A percentile compares a stretch with the other conserved stretches of the same genome.
phyloP scores from a whole-genome alignment of 2,113 vertebrate genomes.

The Prinia subflava region DNA sequence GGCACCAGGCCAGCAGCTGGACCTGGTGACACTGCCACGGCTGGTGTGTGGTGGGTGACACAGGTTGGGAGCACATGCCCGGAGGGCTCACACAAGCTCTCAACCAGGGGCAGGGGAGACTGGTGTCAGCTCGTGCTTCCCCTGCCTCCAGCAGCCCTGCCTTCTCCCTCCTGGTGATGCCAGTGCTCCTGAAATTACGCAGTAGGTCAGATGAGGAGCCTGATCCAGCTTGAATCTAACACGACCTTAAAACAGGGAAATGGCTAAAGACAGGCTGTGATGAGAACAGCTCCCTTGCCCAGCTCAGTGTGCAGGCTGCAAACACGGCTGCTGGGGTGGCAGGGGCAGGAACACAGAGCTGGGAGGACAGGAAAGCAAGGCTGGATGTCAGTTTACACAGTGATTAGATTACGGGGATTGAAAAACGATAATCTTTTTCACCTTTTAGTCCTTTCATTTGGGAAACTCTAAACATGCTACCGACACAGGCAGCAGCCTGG shows the following conservation, averaged over 20 bases:
- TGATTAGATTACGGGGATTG: not conserved
- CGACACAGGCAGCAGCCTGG: not conserved
- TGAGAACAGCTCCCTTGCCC: not conserved
- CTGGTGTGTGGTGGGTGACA: fast-evolving
- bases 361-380: not conserved
- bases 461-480: not conserved
- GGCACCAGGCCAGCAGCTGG: not conserved
- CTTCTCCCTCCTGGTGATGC: not conserved
- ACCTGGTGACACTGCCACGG: fast-evolving
- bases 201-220: not conserved
- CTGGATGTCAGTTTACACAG: not conserved
- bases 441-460: not conserved
- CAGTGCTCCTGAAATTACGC: not conserved
- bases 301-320: not conserved
- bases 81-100: fast-evolving
- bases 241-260: not conserved
- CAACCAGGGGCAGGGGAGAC: fast-evolving
- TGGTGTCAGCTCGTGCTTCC: not conserved
- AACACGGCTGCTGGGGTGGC: not conserved
- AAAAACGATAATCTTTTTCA: not conserved
- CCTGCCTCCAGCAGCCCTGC: not conserved
- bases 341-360: not conserved
- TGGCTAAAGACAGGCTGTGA: fast-evolving
- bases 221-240: not conserved
- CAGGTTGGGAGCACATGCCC: fast-evolving